Evolutionary conservation across 2,797 vertebrate genomes (phyloP).

Genomic region (Etheostoma perlongum): DNA sequence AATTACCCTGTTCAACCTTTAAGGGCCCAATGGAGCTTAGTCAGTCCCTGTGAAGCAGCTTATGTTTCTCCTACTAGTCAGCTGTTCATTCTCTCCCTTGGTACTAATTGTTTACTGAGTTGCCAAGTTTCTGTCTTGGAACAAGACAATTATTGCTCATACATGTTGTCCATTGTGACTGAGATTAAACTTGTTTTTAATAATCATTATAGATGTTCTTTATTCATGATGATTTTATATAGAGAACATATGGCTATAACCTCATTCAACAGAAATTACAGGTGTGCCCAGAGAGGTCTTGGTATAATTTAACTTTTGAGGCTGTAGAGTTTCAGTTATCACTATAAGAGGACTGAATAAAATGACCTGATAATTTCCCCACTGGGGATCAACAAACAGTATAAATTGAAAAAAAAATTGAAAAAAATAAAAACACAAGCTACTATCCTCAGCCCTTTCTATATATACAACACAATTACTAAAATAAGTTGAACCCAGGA

Average conservation of each 20-base stretch:
- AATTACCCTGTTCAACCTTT: slow-evolving; percentile 27
- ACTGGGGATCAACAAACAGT: no score
- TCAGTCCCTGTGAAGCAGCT: slow-evolving; percentile 56
- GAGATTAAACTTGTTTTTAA: slow-evolving; percentile 2
- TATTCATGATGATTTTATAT: background rate
- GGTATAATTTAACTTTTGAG: background rate
- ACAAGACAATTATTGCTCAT: slow-evolving; percentile 16
- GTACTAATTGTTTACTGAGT: slow-evolving; percentile 65
- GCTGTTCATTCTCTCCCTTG: slow-evolving; percentile 57
- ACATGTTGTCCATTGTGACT: background rate
- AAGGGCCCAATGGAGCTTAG: slow-evolving; percentile 38
- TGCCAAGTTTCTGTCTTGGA: slow-evolving; percentile 45
- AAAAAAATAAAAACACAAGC: background rate
- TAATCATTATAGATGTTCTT: background rate
- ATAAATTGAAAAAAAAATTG: no score
- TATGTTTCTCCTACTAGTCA: slow-evolving; percentile 56
- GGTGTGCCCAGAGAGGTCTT: background rate
- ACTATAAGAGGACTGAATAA: background rate
- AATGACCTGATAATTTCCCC: background rate
- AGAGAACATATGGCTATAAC: background rate
- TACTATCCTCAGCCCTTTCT: background rate
- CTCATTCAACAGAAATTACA: background rate
- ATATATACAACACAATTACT: background rate
- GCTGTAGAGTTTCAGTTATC: background rate
- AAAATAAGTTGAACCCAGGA: background rate